Evolutionary conservation across 2,113 vertebrate species (phyloP), one percentile per base, ranked within the genome.

Genomic region (Sinocyclocheilus grahami): DNA sequence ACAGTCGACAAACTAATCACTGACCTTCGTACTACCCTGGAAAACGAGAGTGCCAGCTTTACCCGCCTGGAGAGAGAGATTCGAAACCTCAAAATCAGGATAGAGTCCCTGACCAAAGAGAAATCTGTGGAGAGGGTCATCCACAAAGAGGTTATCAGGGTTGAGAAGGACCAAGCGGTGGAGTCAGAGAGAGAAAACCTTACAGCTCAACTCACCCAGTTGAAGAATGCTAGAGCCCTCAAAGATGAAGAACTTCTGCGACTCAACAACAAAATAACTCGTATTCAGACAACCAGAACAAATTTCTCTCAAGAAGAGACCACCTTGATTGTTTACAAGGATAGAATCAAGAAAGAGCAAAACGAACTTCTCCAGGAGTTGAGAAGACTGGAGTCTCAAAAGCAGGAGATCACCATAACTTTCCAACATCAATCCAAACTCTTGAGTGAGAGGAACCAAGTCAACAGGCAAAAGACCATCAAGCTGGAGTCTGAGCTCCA

Each of bases 131-230:
- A 98, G 92, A 99, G 96, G 91, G 96, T 96, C 20, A 94, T 99
- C 90, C 97, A 99, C 92, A 97, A 97, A 91, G 98, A 99, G 51
- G 96, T 99, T 48, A 97, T 99, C 85, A 90, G 97, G 83, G 96
- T 99, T 67, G 97, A 99, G 91, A 98, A 97, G 90, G 98, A 99
- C 88, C 96, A 88, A 6, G 93, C 89, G 0, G 88, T 98, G 62
- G 97, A 99, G 90, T 93, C 93, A 0, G 96, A 99, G 88, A 95
- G 96, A 74, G 90, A 96, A 24, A 95, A 90, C 4, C 86, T 97
- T 14, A 96, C 97, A 94, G 96, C 97, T 24, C 90, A 91, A 22
- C 93, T 97, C 42, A 89, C 12, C 30, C 92, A 95, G 62, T 95
- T 97, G 89, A 96, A 95, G 10, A 93, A 94, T 1, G 91, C 94